These are phyloP conservation scores for Pammene fasciana DNA, from an alignment of 2,888 invertebrate species.

Conservation along the genomic window DNA sequence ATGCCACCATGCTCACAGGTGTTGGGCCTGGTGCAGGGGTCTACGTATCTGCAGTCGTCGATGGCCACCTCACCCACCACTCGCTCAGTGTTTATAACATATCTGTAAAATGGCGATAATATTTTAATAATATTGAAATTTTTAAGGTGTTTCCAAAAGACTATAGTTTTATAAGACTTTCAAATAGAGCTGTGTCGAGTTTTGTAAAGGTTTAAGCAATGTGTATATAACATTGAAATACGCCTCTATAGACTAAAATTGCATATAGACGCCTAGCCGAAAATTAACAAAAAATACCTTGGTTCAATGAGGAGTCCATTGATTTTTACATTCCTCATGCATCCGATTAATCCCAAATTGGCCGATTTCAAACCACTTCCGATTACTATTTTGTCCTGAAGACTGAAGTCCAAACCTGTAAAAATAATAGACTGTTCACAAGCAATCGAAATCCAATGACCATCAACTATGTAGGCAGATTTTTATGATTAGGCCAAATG, in stretches of 20 bases:
- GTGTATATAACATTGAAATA: too few relatives aligned
- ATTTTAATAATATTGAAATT: too few relatives aligned
- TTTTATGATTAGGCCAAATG: too few relatives aligned
- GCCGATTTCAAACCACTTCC: conserved; percentile 90
- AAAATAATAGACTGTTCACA: conserved; percentile 32
- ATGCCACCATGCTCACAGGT: conserved; percentile 96
- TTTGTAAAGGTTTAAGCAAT: too few relatives aligned
- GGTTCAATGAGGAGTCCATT: conserved; percentile 93
- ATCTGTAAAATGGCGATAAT: conserved; percentile 61
- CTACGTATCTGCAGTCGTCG: conserved; percentile 94
- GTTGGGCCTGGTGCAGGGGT: conserved; percentile 94
- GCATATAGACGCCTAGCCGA: too few relatives aligned
- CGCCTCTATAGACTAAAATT: too few relatives aligned
- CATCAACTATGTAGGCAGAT: too few relatives aligned
- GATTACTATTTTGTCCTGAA: conserved; percentile 88
- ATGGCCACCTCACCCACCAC: conserved; percentile 94
- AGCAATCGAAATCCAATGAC: neutral
- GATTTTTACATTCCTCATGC: conserved; percentile 94
- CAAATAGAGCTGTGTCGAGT: too few relatives aligned
- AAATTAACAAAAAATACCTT: conserved; percentile 54
- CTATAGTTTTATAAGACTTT: too few relatives aligned
- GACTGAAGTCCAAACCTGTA: conserved; percentile 84
- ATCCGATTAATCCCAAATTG: conserved; percentile 93
- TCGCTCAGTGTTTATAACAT: conserved; percentile 91
- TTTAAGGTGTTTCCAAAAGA: too few relatives aligned